Evolutionary conservation across 2,888 invertebrate genomes (phyloP), one percentile per base, ranked within the genome.

Genomic region (Gymnosoma rotundatum): DNA sequence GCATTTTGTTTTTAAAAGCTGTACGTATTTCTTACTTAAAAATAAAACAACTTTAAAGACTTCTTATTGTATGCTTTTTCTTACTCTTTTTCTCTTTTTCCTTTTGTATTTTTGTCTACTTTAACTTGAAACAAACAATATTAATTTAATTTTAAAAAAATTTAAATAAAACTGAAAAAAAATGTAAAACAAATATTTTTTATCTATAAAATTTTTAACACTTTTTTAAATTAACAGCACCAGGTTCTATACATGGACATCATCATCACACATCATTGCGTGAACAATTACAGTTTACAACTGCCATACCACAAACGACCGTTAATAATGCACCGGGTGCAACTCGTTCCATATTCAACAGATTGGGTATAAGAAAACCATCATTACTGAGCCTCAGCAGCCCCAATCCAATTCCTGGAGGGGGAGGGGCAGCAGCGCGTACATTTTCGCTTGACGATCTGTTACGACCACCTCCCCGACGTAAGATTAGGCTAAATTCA

Each of bases 381-480:
- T 96, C 96, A 93, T 95, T 96, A 93, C 94, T 96, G 93, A 96
- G 96, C 93, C 95, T 96, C 93, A 95, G 95, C 94, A 94, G 95
- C 93, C 93, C 94, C 93, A 91, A 91, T 88, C 90, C 90, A 87
- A 88, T 92, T 88, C 80, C 87, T 83, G 88, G 88, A 87, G 86
- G 86, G 85, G 93, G 93, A 88, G 94, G 94, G 93, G 93, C 94
- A 90, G 94, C 95, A 93, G 95, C 95, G 93, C 94, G 96, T 94
- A 96, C 96, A 93, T 96, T 96, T 94, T 96, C 96, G 94, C 95
- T 96, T 94, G 96, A 96, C 94, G 96, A 96, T 95, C 95, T 96
- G 93, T 95, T 96, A 94, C 95, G 95, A 94, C 95, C 95, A 93
- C 95, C 95, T 93, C 95, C 95, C 93, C 95, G 95, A 95, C 95